These are phyloP conservation scores for Trochalopteron elliotii DNA, from an alignment of 2,113 vertebrate genomes.

Conservation along the genomic window DNA sequence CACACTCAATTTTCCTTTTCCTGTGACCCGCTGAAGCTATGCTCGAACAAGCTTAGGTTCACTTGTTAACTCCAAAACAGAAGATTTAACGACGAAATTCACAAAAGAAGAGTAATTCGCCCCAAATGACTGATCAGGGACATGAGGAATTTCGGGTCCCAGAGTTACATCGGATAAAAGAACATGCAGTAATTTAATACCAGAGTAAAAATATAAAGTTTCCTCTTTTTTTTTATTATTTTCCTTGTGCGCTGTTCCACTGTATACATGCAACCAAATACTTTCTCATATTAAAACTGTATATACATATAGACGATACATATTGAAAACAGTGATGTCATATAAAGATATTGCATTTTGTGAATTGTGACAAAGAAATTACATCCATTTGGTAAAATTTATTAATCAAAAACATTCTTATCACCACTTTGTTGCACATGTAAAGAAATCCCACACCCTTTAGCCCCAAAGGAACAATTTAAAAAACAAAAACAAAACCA, in stretches of 20 bases:
- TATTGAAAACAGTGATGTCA: conserved; percentile 55
- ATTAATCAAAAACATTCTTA: conserved; percentile 32
- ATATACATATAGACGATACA: conserved; percentile 69
- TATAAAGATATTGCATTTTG: conserved; percentile 55
- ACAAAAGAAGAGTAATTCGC: not conserved
- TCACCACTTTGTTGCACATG: conserved; percentile 53
- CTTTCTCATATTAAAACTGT: conserved; percentile 43
- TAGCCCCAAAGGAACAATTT: conserved; percentile 22
- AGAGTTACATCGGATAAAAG: not conserved
- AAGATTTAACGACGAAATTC: not conserved
- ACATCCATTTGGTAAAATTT: conserved; percentile 25
- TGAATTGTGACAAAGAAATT: conserved; percentile 59
- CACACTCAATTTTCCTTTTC: not conserved
- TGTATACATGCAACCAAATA: conserved; percentile 68
- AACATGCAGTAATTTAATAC: conserved; percentile 57
- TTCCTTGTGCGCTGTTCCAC: conserved; percentile 67
- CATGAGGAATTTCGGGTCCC: conserved; percentile 4
- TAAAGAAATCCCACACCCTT: conserved; percentile 45
- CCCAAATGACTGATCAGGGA: not conserved
- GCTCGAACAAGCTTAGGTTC: not conserved
- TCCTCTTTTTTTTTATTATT: conserved; percentile 58
- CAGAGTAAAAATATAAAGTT: conserved; percentile 61
- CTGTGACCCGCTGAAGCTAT: not conserved
- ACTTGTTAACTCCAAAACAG: not conserved
- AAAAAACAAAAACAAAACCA: not conserved